These are phyloP conservation scores for Tonatia bakeri DNA, from an alignment of 2,113 vertebrate genomes.

Conservation along the genomic window DNA sequence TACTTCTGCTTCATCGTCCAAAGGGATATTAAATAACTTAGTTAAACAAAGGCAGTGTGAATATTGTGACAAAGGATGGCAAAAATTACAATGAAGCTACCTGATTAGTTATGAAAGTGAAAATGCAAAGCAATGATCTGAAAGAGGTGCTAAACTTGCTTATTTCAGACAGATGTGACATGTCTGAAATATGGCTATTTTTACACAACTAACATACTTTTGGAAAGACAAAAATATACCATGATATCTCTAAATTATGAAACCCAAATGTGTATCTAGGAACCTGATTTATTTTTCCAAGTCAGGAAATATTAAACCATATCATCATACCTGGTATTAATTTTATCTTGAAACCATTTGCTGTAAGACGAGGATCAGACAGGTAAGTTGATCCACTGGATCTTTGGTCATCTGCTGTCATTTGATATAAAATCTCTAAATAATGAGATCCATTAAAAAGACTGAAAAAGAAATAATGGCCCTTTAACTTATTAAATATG, in stretches of 20 bases:
- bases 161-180: background rate
- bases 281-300: constrained; percentile 15
- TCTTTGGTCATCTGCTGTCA: constrained; percentile 83
- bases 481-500: constrained; percentile 44
- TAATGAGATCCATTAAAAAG: constrained; percentile 86
- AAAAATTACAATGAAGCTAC: background rate
- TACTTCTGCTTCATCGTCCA: background rate
- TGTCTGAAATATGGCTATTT: background rate
- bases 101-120: background rate
- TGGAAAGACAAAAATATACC: background rate
- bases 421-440: constrained; percentile 84
- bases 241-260: background rate
- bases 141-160: background rate
- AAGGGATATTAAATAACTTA: background rate
- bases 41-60: background rate
- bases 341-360: constrained; percentile 94
- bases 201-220: background rate
- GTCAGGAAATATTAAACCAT: constrained; percentile 49
- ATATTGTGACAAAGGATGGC: background rate
- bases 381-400: constrained; percentile 81
- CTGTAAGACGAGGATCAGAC: constrained; percentile 90
- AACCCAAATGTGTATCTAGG: background rate
- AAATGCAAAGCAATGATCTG: background rate
- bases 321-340: constrained; percentile 86
- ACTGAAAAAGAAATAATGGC: constrained; percentile 77